Evolutionary conservation across 2,888 invertebrate species (phyloP), one percentile per base, ranked within the genome.

Genomic region (Monochamus alternatus): DNA sequence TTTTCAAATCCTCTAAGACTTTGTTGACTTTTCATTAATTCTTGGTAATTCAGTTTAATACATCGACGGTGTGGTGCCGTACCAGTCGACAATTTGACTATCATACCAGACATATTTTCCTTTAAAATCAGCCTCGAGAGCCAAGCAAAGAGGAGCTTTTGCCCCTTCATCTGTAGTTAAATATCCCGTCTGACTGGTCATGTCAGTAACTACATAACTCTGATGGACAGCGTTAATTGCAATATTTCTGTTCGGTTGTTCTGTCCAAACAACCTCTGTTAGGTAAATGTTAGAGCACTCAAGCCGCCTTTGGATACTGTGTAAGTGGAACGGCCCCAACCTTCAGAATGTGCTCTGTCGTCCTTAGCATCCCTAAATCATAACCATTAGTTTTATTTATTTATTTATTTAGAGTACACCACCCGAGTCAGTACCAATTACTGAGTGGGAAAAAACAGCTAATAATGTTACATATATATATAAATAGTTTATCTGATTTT

Each of bases 151-250:
- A 1, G 94, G 91, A 83, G 93, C 89, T 88, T 89, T 87, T 91
- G 89, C 62, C 91, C 94, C 80, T 87, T 91, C 85, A 59, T 93
- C 93, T n/a, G 91, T 90, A 0, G 90, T 90, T 22, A 93, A 87
- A 0, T 87, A 84, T 0, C 93, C 96, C 82, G 91, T 92, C 81
- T 94, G 93, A 38, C 92, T 93, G 0, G 93, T 90, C 95, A 96
- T 94, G 84, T 96, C 95, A 0, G 96, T 96, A 81, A 91, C 91
- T 0, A 96, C 95, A 86, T 93, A 95, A 2, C 83, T 96, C 0
- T 95, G 95, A 87, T 94, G 93, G 2, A 93, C 93, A 3, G 92
- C 89, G 88, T 95, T 95, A 10, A 94, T 91, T 77, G 91, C 90
- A 72, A 95, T 91, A 81, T 94, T 93, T 88, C 92, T 90, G 0